Evolutionary conservation across 1,140 invertebrate species (phyloP), one percentile per base, ranked within the genome.

Genomic region (Drosophila subpulchrella): DNA sequence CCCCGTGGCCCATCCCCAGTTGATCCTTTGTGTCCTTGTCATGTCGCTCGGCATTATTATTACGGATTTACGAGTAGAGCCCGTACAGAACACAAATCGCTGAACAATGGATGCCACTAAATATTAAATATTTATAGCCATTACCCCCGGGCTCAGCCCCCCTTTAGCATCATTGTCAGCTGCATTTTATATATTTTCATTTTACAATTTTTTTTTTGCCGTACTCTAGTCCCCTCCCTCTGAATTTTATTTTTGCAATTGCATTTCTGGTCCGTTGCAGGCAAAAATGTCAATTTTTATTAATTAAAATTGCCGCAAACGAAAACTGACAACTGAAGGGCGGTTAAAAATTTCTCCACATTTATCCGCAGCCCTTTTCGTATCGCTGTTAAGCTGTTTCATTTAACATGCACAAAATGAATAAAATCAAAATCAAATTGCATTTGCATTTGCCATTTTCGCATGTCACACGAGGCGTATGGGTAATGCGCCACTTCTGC

Each of bases 381-480:
- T 4, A 34, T 20, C 15, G 7, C 11, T 8, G 51, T 41, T 39
- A 38, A 53, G 66, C 36, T 51, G 30, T 67, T 38, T 12, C 59
- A 55, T 77, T 68, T 68, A 44, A 61, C 61, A 77, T 77, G 62
- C 63, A 77, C 55, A 59, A 77, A 76, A 70, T 76, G 42, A 77
- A 77, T 78, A 59, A 72, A 77, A 70, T 77, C 73, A 76, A 77
- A 78, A 67, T 76, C 73, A 54, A 67, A 76, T 76, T 76, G 60
- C 54, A 66, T 34, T 65, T 55, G 20, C 56, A 34, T 34, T 58
- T 32, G 4, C 27, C 39, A 13, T 30, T 30, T 44, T n/a, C 5
- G 11, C 8, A 11, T 17, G 27, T 38, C 51, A 41, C 39, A 63
- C 20, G 42, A 8, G 48, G 55, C 70, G 62, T 73, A 67, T 73